Percentiles rank a stretch among this genome's conserved stretches.
phyloP scores from a whole-genome alignment of 2,797 vertebrate species.

The Dermochelys coriacea region DNA sequence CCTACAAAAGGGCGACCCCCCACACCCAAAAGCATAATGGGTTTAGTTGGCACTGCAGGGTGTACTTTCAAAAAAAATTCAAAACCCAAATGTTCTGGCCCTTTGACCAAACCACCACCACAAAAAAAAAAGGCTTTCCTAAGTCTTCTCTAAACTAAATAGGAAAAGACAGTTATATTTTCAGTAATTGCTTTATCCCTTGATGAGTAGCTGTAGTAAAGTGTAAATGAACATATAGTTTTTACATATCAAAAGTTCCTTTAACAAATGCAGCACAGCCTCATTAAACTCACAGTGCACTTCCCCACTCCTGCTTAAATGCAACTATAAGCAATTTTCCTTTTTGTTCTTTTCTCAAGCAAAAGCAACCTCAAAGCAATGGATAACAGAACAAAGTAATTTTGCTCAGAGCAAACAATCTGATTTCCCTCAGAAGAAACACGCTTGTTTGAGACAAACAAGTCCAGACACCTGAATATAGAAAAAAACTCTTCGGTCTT shows the following conservation, averaged over 20 bases:
- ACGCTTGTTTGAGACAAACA: neutral
- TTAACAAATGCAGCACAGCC: neutral
- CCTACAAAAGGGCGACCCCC: neutral
- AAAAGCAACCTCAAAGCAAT: neutral
- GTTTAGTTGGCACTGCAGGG: neutral
- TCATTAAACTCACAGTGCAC: neutral
- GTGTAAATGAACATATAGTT: fast-evolving
- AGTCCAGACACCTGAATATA: neutral
- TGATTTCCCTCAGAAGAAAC: neutral
- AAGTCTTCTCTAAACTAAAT: neutral
- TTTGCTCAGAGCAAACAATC: neutral
- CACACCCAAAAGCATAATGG: fast-evolving
- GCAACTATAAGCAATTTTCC: neutral
- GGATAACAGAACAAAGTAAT: neutral
- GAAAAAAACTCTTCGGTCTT: neutral
- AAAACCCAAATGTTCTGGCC: neutral
- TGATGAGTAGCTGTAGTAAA: neutral
- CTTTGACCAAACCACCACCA: neutral
- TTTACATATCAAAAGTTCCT: fast-evolving
- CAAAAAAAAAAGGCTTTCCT: neutral
- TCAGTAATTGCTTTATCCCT: neutral
- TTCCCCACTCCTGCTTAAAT: neutral
- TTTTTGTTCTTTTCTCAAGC: neutral
- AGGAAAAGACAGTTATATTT: fast-evolving
- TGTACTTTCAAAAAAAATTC: neutral